Base-by-base conservation (phyloP, 2,113 vertebrate species). In the Oriolus oriolus region DNA sequence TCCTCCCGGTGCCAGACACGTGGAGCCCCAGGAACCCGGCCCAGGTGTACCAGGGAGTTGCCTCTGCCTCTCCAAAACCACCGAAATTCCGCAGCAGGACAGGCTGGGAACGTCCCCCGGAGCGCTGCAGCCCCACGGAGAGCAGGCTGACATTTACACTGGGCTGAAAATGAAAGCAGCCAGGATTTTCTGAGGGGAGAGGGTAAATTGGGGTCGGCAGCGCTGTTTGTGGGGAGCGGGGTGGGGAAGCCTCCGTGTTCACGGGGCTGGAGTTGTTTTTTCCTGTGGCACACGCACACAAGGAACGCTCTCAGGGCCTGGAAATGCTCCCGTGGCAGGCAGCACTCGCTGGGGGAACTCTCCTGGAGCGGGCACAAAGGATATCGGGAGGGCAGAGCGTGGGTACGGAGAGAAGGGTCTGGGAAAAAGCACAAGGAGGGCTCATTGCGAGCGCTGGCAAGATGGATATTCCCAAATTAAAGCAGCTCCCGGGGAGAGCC, bases 1-100 rank as follows among this genome's bases (percentile, higher is more conserved):
- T 82, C 79, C 27, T 49, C 26, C 3, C 2, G n/a, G n/a, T n/a
- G n/a, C n/a, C n/a, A n/a, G 5, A 12, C 8, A 7, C 0, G 11
- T 4, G 35, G 16, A 73, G 76, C 76, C 41, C 13, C 6, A 35
- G 77, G 39, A 57, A 35, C 21, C 14, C 70, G 44, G 49, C 71
- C 75, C 63, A 35, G 74, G 89, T n/a, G 24, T 3, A 15, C 2
- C 8, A 11, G n/a, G n/a, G 49, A 16, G 47, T 19, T 53, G n/a
- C 30, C 54, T 82, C 75, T 30, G 14, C 66, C 47, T 63, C 49
- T 45, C 71, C 6, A 0, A 76, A 82, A 44, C 47, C 35, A 59
- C 12, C 9, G 87, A 12, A 80, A 73, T 33, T 27, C 44, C 61
- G 26, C 65, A 50, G 66, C 13, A 1, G 66, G 39, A 49, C 31